Evolutionary conservation across 2,888 invertebrate species (phyloP).

Genomic region (Tubulanus polymorphus): DNA sequence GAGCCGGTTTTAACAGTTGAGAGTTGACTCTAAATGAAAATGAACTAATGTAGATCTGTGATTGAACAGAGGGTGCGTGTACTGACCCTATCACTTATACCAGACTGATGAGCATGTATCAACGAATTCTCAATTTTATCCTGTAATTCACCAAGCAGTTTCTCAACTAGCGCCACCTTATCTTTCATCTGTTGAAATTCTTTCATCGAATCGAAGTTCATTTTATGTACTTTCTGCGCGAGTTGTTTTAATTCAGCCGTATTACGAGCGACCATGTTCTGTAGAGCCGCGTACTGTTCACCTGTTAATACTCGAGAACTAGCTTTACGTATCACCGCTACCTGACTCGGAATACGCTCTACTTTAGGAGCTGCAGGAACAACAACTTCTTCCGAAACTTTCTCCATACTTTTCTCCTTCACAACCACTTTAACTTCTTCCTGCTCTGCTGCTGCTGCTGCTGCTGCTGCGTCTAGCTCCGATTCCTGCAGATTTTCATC

Average conservation of each 20-base stretch:
- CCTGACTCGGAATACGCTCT: too few relatives aligned
- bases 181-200: conserved; percentile 21
- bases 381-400: too few relatives aligned
- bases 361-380: too few relatives aligned
- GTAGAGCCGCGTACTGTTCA: background rate
- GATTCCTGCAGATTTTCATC: too few relatives aligned
- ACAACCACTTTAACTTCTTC: too few relatives aligned
- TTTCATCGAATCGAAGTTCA: background rate
- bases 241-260: background rate
- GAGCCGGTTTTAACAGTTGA: background rate
- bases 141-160: conserved; percentile 29
- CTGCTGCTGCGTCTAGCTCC: too few relatives aligned
- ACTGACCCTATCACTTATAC: conserved; percentile 29
- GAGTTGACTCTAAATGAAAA: background rate
- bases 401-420: too few relatives aligned
- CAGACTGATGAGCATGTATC: conserved; percentile 22
- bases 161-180: conserved; percentile 26
- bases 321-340: too few relatives aligned
- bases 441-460: too few relatives aligned
- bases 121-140: conserved; percentile 31
- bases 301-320: too few relatives aligned
- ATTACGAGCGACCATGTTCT: background rate
- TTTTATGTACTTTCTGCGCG: background rate
- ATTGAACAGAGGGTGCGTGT: background rate
- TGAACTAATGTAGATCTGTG: background rate